A percentile compares a stretch with the other conserved stretches of the same genome.
These are phyloP conservation scores for Neodiprion virginianus DNA, from an alignment of 1,140 invertebrate genomes.

Conservation along the genomic window DNA sequence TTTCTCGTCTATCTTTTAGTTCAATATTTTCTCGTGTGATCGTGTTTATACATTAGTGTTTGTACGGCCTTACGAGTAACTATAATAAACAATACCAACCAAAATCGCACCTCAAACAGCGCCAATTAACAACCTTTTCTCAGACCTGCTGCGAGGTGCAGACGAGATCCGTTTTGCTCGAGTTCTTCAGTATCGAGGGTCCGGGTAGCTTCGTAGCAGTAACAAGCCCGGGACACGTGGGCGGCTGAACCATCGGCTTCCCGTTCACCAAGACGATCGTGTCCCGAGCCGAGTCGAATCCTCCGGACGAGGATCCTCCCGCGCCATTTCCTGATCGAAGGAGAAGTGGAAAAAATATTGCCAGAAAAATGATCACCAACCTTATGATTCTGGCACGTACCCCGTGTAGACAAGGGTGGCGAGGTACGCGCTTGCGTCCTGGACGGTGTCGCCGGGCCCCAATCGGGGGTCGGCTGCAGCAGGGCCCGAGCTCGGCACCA, in stretches of 20 bases:
- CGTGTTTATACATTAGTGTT: neutral
- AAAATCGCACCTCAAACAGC: neutral
- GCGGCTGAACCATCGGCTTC: slow-evolving; percentile 60
- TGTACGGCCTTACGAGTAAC: neutral
- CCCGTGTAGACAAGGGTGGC: slow-evolving; percentile 34
- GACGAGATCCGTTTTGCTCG: slow-evolving; percentile 58
- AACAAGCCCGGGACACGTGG: slow-evolving; percentile 21
- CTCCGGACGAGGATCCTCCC: slow-evolving; percentile 41
- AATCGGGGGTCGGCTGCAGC: slow-evolving; percentile 69
- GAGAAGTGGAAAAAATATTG: neutral
- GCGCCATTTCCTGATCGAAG: slow-evolving; percentile 3
- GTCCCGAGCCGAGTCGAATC: slow-evolving; percentile 62
- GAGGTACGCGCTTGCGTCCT: slow-evolving; percentile 48
- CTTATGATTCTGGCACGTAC: neutral
- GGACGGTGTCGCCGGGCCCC: slow-evolving; percentile 65
- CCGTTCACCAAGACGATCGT: slow-evolving; percentile 69
- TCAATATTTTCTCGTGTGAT: neutral
- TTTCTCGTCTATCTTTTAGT: slow-evolving; percentile 5
- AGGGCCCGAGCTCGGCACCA: slow-evolving; percentile 60
- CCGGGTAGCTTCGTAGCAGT: slow-evolving; percentile 57
- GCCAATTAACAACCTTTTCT: slow-evolving; percentile 25
- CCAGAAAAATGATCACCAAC: neutral
- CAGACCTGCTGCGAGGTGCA: slow-evolving; percentile 57
- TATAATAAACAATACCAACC: neutral
- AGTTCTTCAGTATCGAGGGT: slow-evolving; percentile 62